A percentile compares a stretch with the other conserved stretches of the same genome.
These are phyloP conservation scores for Netelia inedita DNA, from an alignment of 2,888 invertebrate species.

Conservation along the genomic window DNA sequence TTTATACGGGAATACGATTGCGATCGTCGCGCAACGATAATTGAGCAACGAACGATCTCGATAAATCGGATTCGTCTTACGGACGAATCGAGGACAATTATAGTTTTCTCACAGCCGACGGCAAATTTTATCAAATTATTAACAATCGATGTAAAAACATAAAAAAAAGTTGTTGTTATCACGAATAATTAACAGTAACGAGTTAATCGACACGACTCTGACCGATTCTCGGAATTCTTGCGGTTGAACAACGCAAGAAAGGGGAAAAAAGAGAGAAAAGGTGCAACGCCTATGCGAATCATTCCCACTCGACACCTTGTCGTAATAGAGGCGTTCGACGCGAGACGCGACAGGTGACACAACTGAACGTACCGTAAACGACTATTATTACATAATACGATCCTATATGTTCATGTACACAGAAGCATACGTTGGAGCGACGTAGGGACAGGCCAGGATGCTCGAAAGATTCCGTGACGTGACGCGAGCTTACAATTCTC, in stretches of 20 bases:
- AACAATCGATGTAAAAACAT: no score
- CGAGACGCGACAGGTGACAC: constrained; percentile 49
- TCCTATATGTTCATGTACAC: constrained; percentile 11
- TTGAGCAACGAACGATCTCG: not conserved
- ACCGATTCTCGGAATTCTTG: not conserved
- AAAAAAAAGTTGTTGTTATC: no score
- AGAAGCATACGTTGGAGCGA: constrained; percentile 34
- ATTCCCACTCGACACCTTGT: constrained; percentile 6
- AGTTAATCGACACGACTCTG: not conserved
- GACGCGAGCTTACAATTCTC: constrained; percentile 36
- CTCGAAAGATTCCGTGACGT: constrained; percentile 51
- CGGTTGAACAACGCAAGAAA: constrained; percentile 1
- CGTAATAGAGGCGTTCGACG: constrained; percentile 4
- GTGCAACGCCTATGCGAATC: constrained; percentile 6
- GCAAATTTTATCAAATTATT: no score
- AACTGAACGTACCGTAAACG: constrained; percentile 54
- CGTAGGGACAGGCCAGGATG: constrained; percentile 23
- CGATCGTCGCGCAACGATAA: not conserved
- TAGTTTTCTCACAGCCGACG: no score
- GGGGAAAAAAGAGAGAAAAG: not conserved
- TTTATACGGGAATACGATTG: not conserved
- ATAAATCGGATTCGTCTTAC: not conserved
- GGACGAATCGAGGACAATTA: no score
- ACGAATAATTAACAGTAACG: no score
- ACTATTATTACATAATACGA: constrained; percentile 48